A percentile compares a stretch with the other conserved stretches of the same genome.
phyloP scores from a whole-genome alignment of 35 echinoderm and acorn worm species.

The Stichopus chloronotus region DNA sequence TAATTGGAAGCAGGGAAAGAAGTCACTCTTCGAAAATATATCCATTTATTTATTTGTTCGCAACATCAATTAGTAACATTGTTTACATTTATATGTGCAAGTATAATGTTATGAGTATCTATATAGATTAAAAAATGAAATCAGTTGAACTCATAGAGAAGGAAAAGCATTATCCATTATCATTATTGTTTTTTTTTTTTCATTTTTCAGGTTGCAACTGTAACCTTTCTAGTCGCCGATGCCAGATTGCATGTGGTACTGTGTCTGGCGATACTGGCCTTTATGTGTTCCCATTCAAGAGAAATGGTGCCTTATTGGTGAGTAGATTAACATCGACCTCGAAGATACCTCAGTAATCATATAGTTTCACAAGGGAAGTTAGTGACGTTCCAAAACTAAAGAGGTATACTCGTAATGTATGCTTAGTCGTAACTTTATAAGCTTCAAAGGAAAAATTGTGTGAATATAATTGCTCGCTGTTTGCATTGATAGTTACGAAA shows the following conservation, averaged over 20 bases:
- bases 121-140: no score
- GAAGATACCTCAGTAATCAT: background rate
- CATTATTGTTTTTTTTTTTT: no score
- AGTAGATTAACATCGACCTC: background rate
- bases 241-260: constrained; percentile 30
- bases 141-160: no score
- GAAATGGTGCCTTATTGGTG: constrained; percentile 56
- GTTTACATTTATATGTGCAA: no score
- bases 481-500: background rate
- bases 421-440: background rate
- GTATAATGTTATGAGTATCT: no score
- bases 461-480: background rate
- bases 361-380: background rate
- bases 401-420: background rate
- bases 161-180: no score
- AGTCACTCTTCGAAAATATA: no score
- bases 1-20: no score
- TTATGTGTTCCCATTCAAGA: constrained; percentile 55
- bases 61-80: no score
- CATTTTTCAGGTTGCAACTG: background rate
- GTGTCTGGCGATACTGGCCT: background rate
- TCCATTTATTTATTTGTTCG: no score
- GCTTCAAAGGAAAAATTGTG: background rate
- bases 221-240: constrained; percentile 7
- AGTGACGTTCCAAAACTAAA: background rate